Conservation (phyloP, 1,140 invertebrate species). For the Lordiphosa stackelbergi region DNA sequence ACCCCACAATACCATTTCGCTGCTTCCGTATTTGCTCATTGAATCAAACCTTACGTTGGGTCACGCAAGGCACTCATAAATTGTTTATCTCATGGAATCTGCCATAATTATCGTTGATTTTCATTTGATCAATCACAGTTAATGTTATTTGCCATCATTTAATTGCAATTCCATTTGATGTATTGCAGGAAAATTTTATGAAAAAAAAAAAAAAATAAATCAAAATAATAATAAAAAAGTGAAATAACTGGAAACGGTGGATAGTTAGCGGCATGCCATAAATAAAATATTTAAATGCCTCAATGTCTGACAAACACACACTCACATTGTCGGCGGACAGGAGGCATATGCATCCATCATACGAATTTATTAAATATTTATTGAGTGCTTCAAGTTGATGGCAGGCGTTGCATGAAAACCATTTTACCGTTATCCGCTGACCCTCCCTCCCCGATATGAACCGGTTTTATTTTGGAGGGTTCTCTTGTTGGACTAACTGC, state of each 20-base stretch:
- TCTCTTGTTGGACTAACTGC: constrained; percentile 24
- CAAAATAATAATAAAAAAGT: constrained; percentile 3
- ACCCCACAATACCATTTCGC: no score
- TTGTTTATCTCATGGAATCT: constrained; percentile 17
- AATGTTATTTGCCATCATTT: constrained; percentile 48
- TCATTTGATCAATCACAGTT: constrained; percentile 60
- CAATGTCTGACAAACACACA: constrained; percentile 4
- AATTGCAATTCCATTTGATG: constrained; percentile 42
- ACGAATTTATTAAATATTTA: constrained; percentile 41
- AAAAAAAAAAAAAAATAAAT: constrained; percentile 10
- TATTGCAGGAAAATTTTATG: constrained; percentile 29
- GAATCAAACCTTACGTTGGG: constrained; percentile 10
- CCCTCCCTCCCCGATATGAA: constrained; percentile 26
- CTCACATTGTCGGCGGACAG: constrained; percentile 1
- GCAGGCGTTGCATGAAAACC: constrained; percentile 22
- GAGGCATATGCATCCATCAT: constrained; percentile 20
- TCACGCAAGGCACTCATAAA: constrained; percentile 41
- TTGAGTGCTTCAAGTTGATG: constrained; percentile 28
- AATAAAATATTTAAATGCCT: constrained; percentile 20
- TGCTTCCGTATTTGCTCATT: not conserved
- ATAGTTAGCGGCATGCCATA: constrained; percentile 34
- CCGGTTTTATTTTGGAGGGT: constrained; percentile 18
- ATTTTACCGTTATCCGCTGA: constrained; percentile 41
- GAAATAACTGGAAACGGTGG: constrained; percentile 24
- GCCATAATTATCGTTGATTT: constrained; percentile 36